A percentile compares a stretch with the other conserved stretches of the same genome.
These are phyloP conservation scores for Rhinolophus ferrumequinum DNA, from an alignment of 2,113 vertebrate genomes.

Conservation along the genomic window DNA sequence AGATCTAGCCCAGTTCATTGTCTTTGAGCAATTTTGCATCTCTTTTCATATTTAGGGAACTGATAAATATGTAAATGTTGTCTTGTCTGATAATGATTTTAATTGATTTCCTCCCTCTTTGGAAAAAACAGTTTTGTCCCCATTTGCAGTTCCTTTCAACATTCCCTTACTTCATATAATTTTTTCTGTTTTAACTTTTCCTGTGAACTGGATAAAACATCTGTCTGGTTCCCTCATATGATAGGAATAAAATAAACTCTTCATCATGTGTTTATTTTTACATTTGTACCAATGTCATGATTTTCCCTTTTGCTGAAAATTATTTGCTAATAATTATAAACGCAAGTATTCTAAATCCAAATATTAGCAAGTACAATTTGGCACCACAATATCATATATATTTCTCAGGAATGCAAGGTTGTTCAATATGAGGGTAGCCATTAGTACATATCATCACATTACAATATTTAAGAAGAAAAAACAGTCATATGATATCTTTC, in stretches of 20 bases:
- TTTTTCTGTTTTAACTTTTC: neutral
- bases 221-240: neutral
- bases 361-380: neutral
- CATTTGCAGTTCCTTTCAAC: neutral
- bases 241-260: neutral
- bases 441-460: neutral
- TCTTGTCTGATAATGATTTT: neutral
- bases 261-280: neutral
- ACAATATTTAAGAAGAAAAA: neutral
- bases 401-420: neutral
- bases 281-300: neutral
- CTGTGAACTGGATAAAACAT: neutral
- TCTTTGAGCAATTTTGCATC: constrained; percentile 12
- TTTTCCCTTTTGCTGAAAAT: neutral
- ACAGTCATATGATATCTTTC: neutral
- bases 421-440: neutral
- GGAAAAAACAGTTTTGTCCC: neutral
- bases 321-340: neutral
- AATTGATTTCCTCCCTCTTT: neutral
- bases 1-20: neutral
- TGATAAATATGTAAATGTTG: neutral
- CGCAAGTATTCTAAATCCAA: neutral
- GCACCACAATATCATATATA: neutral
- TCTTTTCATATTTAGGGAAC: neutral
- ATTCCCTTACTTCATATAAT: neutral